These are phyloP conservation scores for Heterodera filipjevi DNA, from an alignment of 2,888 invertebrate genomes.

Conservation along the genomic window DNA sequence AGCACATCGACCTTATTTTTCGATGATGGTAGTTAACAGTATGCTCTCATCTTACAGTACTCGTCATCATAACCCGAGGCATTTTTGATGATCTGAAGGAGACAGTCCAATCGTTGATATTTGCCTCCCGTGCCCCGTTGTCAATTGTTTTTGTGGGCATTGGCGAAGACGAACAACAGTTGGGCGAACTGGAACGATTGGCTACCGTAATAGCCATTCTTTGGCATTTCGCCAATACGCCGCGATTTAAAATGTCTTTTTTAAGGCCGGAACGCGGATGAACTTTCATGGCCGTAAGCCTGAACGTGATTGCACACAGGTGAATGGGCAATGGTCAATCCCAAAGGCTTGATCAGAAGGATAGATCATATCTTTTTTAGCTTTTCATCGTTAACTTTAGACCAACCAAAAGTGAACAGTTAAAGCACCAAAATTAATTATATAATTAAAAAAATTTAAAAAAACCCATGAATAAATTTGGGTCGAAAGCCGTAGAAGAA, in stretches of 20 bases:
- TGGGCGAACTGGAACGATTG: slow-evolving; percentile 51
- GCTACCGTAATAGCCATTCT: slow-evolving; percentile 36
- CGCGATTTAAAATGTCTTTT: not conserved
- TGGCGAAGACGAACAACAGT: slow-evolving; percentile 48
- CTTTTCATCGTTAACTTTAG: no score
- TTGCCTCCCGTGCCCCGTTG: slow-evolving; percentile 57
- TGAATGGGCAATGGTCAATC: slow-evolving; percentile 14
- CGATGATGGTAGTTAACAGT: no score
- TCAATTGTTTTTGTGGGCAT: slow-evolving; percentile 61
- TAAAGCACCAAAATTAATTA: no score
- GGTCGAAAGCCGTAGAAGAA: no score
- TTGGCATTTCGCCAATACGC: not conserved
- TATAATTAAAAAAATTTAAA: no score
- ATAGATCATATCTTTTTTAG: no score
- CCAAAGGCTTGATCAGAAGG: no score
- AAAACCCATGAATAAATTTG: no score
- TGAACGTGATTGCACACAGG: slow-evolving; percentile 53
- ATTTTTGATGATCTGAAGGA: slow-evolving; percentile 56
- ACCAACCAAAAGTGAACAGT: no score
- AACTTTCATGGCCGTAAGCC: slow-evolving; percentile 55
- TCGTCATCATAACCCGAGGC: slow-evolving; percentile 56
- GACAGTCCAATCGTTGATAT: slow-evolving; percentile 51
- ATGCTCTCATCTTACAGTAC: slow-evolving; percentile 38
- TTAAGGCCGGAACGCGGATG: slow-evolving; percentile 49
- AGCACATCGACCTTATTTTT: no score